Conservation (phyloP, 23 tunicate species). For the Phallusia fumigata region DNA sequence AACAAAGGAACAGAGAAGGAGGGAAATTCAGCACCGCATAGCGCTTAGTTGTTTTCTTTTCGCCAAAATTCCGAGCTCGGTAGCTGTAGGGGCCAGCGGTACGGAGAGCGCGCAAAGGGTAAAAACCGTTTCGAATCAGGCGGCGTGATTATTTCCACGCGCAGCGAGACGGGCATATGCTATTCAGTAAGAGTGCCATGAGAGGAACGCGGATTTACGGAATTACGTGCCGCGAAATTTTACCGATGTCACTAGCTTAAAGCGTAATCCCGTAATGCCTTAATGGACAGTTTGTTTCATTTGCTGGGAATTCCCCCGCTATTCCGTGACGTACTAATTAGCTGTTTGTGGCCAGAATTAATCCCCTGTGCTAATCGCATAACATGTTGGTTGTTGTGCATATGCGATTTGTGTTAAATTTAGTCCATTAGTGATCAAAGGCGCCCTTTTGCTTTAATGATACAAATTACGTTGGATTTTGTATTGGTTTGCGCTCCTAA, state of each 20-base stretch:
- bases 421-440: neutral
- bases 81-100: neutral
- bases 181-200: neutral
- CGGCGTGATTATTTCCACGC: neutral
- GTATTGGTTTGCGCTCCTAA: no score
- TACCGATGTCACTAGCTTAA: neutral
- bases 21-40: neutral
- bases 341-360: neutral
- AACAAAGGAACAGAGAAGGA: neutral
- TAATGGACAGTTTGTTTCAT: constrained; percentile 4
- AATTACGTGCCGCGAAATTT: neutral
- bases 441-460: no score
- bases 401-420: no score
- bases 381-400: no score
- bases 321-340: neutral
- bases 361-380: neutral
- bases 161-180: neutral
- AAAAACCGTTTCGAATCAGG: neutral
- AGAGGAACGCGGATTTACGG: neutral
- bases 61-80: neutral
- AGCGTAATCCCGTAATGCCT: constrained; percentile 1
- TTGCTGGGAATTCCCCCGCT: neutral
- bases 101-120: neutral
- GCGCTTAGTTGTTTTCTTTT: neutral
- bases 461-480: no score